Percentiles rank a stretch among this genome's conserved stretches.
Conservation (phyloP, 2,888 invertebrate genomes). For the Laothoe populi region DNA sequence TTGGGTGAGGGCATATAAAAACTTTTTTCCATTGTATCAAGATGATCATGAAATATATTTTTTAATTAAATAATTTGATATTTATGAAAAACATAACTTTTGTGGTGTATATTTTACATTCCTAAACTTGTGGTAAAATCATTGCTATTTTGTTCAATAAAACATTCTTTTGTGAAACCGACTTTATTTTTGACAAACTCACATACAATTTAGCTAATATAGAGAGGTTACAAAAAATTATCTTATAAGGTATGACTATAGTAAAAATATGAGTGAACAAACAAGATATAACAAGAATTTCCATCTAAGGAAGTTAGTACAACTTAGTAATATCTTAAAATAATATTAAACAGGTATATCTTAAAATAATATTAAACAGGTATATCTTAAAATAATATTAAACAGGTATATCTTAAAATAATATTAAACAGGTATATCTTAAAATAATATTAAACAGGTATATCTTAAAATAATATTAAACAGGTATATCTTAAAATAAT, state of each 20-base stretch:
- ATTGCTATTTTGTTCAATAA: slow-evolving; percentile 19
- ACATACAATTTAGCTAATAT: slow-evolving; percentile 10
- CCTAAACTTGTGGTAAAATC: slow-evolving; percentile 11
- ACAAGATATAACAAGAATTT: neutral
- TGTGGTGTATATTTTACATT: slow-evolving; percentile 21
- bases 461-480: too few species aligned
- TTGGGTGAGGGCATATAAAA: neutral
- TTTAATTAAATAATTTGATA: neutral
- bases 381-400: neutral
- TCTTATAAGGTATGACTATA: slow-evolving; percentile 2
- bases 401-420: neutral
- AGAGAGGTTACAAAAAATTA: neutral
- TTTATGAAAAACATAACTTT: neutral
- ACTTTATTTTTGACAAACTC: slow-evolving; percentile 13
- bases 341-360: too few species aligned
- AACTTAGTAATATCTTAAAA: neutral
- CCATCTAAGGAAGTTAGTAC: neutral
- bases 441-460: neutral
- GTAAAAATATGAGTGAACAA: slow-evolving; percentile 13
- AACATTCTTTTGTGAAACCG: neutral
- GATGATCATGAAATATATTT: neutral
- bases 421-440: neutral
- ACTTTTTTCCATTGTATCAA: neutral
- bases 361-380: neutral
- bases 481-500: neutral